Percentiles rank a stretch among this genome's conserved stretches.
Conservation (phyloP, 2,797 vertebrate genomes). For the Stomatorhinus walkeri region DNA sequence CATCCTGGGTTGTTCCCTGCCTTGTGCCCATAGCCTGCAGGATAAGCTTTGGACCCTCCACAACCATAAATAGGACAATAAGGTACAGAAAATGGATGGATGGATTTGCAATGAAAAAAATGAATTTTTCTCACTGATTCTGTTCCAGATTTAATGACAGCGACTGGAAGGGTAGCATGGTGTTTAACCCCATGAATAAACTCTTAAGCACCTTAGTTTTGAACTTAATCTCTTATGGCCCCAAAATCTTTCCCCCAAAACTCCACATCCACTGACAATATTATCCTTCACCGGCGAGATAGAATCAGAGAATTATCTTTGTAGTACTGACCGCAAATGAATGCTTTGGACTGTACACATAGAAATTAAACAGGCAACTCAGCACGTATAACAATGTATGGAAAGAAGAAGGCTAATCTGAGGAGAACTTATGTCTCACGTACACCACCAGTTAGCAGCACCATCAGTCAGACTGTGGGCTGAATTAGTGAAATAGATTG, state of each 20-base stretch:
- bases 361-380: background rate
- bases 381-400: background rate
- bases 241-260: background rate
- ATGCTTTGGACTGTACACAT: background rate
- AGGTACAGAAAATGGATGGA: background rate
- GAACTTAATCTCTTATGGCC: background rate
- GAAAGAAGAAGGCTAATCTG: background rate
- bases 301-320: background rate
- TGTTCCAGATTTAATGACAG: background rate
- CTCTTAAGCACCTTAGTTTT: background rate
- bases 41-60: background rate
- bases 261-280: background rate
- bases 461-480: background rate
- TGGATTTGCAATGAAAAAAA: background rate
- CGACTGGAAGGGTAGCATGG: background rate
- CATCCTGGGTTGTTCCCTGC: background rate
- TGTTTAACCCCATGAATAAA: background rate
- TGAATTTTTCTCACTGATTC: background rate
- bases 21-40: background rate
- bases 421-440: background rate
- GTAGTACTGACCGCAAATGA: background rate
- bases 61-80: background rate
- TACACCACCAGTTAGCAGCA: background rate
- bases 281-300: background rate
- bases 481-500: background rate